Evolutionary conservation across 2,113 vertebrate genomes (phyloP).

Genomic region (Neodontobutis hainanensis): DNA sequence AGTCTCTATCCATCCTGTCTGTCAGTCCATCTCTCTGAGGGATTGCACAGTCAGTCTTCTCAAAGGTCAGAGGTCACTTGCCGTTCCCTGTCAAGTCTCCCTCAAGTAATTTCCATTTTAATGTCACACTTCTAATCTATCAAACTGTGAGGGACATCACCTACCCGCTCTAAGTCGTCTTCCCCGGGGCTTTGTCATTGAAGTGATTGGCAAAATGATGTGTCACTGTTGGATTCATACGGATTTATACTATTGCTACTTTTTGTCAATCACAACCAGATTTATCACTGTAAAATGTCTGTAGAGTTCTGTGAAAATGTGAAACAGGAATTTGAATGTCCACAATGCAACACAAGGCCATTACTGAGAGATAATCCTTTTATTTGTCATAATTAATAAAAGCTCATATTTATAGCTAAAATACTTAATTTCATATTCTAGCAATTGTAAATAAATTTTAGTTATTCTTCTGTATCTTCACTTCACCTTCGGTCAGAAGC

Average conservation of each 20-base stretch:
- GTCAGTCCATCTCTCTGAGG: constrained; percentile 78
- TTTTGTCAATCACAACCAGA: background rate
- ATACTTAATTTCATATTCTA: no score
- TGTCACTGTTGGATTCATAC: constrained; percentile 4
- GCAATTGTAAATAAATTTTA: no score
- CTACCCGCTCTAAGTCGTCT: constrained; percentile 90
- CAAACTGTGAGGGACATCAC: constrained; percentile 93
- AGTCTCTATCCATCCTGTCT: constrained; percentile 68
- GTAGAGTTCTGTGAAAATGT: background rate
- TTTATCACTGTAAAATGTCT: background rate
- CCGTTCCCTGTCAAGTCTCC: constrained; percentile 84
- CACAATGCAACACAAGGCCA: no score
- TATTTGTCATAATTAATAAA: no score
- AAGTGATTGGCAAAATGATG: constrained; percentile 2
- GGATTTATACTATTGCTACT: background rate
- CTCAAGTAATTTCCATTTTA: constrained; percentile 98
- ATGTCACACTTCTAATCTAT: constrained; percentile 98
- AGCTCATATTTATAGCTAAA: no score
- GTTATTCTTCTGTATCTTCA: no score
- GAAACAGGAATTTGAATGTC: background rate
- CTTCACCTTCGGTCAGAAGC: no score
- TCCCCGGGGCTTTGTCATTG: constrained; percentile 64
- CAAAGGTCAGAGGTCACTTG: constrained; percentile 86
- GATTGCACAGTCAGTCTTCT: constrained; percentile 89
- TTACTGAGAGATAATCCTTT: no score